These are phyloP conservation scores for Tenthredo distinguenda DNA, from an alignment of 2,888 invertebrate genomes.

Conservation along the genomic window DNA sequence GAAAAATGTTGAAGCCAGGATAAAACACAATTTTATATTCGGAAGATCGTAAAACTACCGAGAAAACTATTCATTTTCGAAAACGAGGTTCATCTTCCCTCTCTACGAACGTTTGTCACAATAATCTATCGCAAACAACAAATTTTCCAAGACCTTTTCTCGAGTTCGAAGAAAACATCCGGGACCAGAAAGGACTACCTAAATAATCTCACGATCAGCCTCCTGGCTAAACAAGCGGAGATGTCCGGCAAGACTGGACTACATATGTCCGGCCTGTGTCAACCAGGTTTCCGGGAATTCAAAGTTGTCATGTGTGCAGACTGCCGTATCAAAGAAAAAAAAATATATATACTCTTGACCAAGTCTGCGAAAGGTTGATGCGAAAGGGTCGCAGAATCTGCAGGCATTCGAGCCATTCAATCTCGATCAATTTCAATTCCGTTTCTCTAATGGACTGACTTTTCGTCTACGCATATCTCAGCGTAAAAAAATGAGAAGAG, in stretches of 20 bases:
- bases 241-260: not conserved
- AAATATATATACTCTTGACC: not conserved
- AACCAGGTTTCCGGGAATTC: not conserved
- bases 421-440: conserved; percentile 36
- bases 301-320: not conserved
- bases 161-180: not conserved
- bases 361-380: conserved; percentile 17
- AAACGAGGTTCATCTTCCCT: not conserved
- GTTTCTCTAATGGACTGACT: conserved; percentile 29
- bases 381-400: conserved; percentile 1
- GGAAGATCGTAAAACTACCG: not conserved
- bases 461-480: not conserved
- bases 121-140: not conserved
- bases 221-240: not conserved
- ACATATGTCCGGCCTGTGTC: not conserved
- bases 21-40: not conserved
- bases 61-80: conserved; percentile 10
- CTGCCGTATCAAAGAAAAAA: not conserved
- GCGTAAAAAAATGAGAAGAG: not conserved
- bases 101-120: too few species aligned
- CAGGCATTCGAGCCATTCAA: conserved; percentile 27
- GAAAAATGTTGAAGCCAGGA: not conserved
- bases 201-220: not conserved
- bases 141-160: not conserved
- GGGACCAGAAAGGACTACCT: not conserved